A percentile compares a stretch with the other conserved stretches of the same genome.
These are phyloP conservation scores for Etheostoma nigrum DNA, from an alignment of 2,797 vertebrate genomes.

Conservation along the genomic window DNA sequence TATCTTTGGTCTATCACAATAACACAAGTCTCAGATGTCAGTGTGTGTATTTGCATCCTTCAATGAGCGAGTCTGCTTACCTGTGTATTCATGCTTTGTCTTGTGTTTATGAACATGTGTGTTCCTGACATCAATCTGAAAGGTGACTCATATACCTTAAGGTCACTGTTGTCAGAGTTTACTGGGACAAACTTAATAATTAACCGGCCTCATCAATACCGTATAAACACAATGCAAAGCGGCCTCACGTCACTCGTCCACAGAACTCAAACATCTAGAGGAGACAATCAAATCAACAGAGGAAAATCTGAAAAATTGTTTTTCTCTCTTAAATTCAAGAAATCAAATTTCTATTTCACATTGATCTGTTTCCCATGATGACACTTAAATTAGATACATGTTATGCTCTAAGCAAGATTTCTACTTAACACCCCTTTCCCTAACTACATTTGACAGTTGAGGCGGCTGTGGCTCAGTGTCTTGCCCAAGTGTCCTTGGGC, in stretches of 20 bases:
- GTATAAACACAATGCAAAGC: slow-evolving; percentile 49
- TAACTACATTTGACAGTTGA: too few relatives aligned
- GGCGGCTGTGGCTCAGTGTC: too few relatives aligned
- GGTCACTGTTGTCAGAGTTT: slow-evolving; percentile 41
- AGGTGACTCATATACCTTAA: slow-evolving; percentile 43
- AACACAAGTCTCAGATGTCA: slow-evolving; percentile 53
- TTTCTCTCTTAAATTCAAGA: background rate
- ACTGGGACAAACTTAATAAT: slow-evolving; percentile 65
- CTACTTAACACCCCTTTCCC: background rate
- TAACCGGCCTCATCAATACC: slow-evolving; percentile 59
- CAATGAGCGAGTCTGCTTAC: slow-evolving; percentile 8
- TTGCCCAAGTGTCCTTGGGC: too few relatives aligned
- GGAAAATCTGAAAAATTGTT: background rate
- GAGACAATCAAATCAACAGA: background rate
- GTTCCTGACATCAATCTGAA: slow-evolving; percentile 14
- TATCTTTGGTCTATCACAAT: slow-evolving; percentile 14
- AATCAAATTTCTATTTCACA: background rate
- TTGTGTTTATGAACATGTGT: background rate
- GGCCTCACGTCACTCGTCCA: background rate
- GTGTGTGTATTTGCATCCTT: slow-evolving; percentile 5
- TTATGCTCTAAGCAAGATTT: background rate
- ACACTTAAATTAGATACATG: background rate
- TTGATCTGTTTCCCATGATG: background rate
- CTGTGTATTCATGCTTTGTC: background rate
- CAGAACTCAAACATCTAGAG: slow-evolving; percentile 13